Conservation (phyloP, 2,797 vertebrate species). For the Urocyon cinereoargenteus region DNA sequence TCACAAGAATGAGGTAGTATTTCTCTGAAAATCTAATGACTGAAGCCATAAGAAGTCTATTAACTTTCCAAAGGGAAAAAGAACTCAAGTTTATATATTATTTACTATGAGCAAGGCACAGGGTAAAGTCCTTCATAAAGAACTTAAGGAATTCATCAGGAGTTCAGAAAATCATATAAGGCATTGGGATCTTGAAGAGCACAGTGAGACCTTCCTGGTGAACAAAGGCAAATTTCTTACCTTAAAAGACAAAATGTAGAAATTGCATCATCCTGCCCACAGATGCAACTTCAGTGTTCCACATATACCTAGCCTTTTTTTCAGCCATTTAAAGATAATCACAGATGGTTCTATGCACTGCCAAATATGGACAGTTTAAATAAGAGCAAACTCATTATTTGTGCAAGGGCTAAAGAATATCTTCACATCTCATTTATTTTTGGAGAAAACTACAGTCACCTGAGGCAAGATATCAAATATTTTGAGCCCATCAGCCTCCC, state of each 20-base stretch:
- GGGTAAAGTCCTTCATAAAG: neutral
- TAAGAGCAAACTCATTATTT: neutral
- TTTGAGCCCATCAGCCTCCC: neutral
- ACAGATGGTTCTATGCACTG: neutral
- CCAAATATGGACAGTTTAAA: neutral
- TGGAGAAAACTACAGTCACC: neutral
- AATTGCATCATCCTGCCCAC: neutral
- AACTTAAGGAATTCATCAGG: neutral
- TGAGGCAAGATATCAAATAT: neutral
- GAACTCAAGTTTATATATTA: neutral
- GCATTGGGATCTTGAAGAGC: neutral
- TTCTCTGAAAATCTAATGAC: neutral
- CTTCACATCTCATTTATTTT: neutral
- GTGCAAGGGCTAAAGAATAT: neutral
- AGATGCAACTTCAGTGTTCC: neutral
- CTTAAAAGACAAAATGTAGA: neutral
- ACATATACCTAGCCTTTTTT: neutral
- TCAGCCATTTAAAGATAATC: neutral
- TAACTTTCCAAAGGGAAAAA: neutral
- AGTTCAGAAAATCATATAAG: neutral
- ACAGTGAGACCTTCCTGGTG: neutral
- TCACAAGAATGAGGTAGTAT: neutral
- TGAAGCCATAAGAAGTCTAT: neutral
- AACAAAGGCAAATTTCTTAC: neutral
- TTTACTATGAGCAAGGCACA: neutral